Conservation (phyloP, 1,140 invertebrate genomes). For the Streblospio benedicti region DNA sequence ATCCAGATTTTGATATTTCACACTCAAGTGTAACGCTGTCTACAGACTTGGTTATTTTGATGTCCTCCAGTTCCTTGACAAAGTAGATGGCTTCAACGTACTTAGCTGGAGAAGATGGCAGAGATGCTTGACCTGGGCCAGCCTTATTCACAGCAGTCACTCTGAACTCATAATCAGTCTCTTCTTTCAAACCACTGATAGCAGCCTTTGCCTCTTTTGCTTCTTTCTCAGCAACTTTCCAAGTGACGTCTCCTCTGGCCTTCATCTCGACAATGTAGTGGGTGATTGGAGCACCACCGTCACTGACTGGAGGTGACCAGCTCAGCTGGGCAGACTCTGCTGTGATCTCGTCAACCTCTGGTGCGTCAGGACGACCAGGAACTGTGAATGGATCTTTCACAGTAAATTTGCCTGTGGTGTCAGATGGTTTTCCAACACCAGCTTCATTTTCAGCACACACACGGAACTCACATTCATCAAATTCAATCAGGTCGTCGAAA, state of each 20-base stretch:
- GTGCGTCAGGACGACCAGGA: slow-evolving; percentile 19
- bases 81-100: slow-evolving; percentile 32
- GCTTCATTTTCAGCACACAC: slow-evolving; percentile 89
- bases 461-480: slow-evolving; percentile 93
- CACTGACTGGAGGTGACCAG: slow-evolving; percentile 83
- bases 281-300: slow-evolving; percentile 85
- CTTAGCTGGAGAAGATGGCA: slow-evolving; percentile 63
- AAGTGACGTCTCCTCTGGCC: slow-evolving; percentile 61
- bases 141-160: slow-evolving; percentile 94
- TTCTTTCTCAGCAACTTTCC: slow-evolving; percentile 48
- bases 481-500: slow-evolving; percentile 75
- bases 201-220: slow-evolving; percentile 55
- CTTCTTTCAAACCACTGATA: slow-evolving; percentile 68
- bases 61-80: slow-evolving; percentile 29
- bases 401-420: slow-evolving; percentile 73
- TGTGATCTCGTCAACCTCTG: slow-evolving; percentile 76
- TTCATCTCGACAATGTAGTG: slow-evolving; percentile 94
- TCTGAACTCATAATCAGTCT: slow-evolving; percentile 93
- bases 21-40: slow-evolving; percentile 33
- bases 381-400: slow-evolving; percentile 88
- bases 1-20: slow-evolving; percentile 65
- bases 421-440: slow-evolving; percentile 83
- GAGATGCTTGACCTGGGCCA: slow-evolving; percentile 85
- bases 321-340: slow-evolving; percentile 78
- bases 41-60: slow-evolving; percentile 22